Conservation (phyloP, 2,888 invertebrate species). For the Crossocerus cetratus region DNA sequence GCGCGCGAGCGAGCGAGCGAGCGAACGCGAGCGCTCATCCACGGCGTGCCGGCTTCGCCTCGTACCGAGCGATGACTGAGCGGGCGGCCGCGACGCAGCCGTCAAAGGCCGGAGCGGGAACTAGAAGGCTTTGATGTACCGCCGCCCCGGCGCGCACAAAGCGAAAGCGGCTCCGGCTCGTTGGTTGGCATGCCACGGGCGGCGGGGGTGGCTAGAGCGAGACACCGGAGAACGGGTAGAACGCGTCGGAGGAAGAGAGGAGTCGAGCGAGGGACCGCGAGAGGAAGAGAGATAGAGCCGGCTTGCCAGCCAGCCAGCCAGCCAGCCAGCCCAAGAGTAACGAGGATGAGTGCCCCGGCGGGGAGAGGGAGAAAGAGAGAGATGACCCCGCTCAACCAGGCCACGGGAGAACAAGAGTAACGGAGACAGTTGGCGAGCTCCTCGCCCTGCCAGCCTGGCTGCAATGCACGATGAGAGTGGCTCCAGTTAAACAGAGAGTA, state of each 20-base stretch:
- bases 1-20: conserved; percentile 47
- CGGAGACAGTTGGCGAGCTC: conserved; percentile 14
- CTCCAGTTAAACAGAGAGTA: not conserved
- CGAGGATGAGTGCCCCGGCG: conserved; percentile 1
- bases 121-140: conserved; percentile 76
- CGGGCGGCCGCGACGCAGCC: conserved; percentile 74
- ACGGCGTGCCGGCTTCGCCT: conserved; percentile 70
- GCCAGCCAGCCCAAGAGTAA: conserved; percentile 6
- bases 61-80: conserved; percentile 76
- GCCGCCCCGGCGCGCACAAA: conserved; percentile 76
- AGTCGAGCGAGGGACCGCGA: conserved; percentile 12
- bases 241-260: conserved; percentile 24
- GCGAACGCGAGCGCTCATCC: conserved; percentile 52
- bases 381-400: not conserved
- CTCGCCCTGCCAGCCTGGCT: not conserved
- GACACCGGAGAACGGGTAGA: conserved; percentile 51
- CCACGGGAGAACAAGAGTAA: conserved; percentile 5
- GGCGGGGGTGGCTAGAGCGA: conserved; percentile 53
- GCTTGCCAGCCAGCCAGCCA: too few relatives aligned
- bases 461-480: not conserved
- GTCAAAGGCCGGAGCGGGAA: conserved; percentile 76
- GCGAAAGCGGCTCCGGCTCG: conserved; percentile 73
- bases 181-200: conserved; percentile 69
- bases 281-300: conserved; percentile 2
- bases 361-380: not conserved